A percentile compares a stretch with the other conserved stretches of the same genome.
Conservation (phyloP, 2,797 vertebrate genomes). For the Scomberomorus guttatus region DNA sequence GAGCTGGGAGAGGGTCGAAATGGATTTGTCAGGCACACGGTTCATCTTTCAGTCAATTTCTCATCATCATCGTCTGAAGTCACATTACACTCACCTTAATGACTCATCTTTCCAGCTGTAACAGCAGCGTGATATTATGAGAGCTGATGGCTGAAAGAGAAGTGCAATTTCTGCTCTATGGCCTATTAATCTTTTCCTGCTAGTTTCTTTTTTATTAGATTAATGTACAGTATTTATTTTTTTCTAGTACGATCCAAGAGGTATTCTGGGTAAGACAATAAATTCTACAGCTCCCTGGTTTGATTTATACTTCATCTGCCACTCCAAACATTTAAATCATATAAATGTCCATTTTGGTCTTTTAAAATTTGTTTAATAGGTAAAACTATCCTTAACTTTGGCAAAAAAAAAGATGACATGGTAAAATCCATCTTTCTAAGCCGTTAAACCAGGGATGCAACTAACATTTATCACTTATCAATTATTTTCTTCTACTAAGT, state of each 20-base stretch:
- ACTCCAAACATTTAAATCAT: background rate
- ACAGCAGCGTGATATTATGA: conserved; percentile 4
- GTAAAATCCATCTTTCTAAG: background rate
- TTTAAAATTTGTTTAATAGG: background rate
- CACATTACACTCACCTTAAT: conserved; percentile 18
- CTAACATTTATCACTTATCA: background rate
- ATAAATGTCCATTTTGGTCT: background rate
- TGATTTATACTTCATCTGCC: background rate
- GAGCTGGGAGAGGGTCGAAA: conserved; percentile 26
- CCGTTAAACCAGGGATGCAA: background rate
- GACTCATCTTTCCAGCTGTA: conserved; percentile 16
- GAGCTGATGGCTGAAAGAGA: conserved; percentile 15
- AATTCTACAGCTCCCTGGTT: background rate
- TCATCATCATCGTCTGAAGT: conserved; percentile 8
- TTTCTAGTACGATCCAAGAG: background rate
- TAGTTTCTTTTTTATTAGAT: background rate
- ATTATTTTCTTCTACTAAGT: background rate
- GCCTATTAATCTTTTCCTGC: background rate
- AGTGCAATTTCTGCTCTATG: background rate
- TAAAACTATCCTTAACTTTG: background rate
- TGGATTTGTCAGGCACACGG: conserved; percentile 51
- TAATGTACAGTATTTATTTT: background rate
- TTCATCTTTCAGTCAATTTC: conserved; percentile 45
- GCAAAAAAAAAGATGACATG: background rate
- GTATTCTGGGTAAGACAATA: background rate